Base-by-base conservation (phyloP, 2,888 invertebrate species). In the Meta bourneti region DNA sequence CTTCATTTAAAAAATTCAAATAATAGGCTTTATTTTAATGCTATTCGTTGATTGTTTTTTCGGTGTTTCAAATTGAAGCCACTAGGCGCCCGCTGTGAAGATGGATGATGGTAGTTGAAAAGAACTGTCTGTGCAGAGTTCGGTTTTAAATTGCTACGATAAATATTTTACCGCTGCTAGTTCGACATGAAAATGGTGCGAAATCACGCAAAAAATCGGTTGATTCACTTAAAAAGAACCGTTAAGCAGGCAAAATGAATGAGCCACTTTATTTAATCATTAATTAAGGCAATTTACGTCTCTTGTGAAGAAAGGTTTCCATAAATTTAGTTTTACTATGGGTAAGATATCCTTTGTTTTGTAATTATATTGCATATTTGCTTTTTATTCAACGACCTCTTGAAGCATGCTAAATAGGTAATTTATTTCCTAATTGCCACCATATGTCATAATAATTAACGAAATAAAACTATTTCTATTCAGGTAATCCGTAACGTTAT, bases 281-380 rank as follows among this genome's bases (percentile, higher is more conserved):
- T 79, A 79, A 79, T 79, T 79, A 79, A 79, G 61, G 61, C 54
- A 79, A 79, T 79, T 79, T 79, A 79, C 61, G 54, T 19, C 79
- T 61, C 79, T 54, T 61, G 34, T 79, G 61, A 61, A 79, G 79
- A 20, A 79, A 54, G 61, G 52, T 61, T 79, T 79, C 61, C 79
- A 79, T 79, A 79, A 48, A 79, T 79, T 79, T 79, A 61, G 61
- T 61, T 79, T 79, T 61, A 61, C 61, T 79, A 61, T 79, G 54
- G 20, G 19, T n/a, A 61, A 13, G 79, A 79, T 79, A 79, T 6
- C 34, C 61, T 79, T 61, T 79, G 13, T 54, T 79, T 61, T 79
- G 6, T 11, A 79, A 61, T 34, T 79, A 61, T 34, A 61, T 51
- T 77, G 20, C 20, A 61, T 54, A 51, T 77, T 19, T 61, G 61